Evolutionary conservation across 2,797 vertebrate species (phyloP), one percentile per base, ranked within the genome.

Genomic region (Holocentrus rufus): DNA sequence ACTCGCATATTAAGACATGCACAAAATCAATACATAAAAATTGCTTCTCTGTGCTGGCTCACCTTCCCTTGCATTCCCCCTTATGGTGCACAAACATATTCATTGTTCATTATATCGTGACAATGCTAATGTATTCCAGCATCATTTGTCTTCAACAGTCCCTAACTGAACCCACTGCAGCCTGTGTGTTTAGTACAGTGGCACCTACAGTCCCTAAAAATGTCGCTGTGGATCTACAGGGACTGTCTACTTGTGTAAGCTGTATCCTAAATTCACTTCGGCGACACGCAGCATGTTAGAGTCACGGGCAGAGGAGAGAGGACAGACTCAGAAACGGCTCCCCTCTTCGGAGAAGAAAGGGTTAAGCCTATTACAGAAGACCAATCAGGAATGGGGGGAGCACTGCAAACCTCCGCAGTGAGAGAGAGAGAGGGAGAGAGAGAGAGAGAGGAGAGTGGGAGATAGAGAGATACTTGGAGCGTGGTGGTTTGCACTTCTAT

Each of bases 401-500:
- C 95, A 95, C 96, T 95, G 96, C 96, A 97, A 97, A 96, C 95
- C 95, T 95, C 96, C 93, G 96, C 96, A 96, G 95, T 96, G 92
- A 95, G 92, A 94, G 93, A 93, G 93, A 95, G 95, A 92, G 93
- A 92, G 85, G 73, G 81, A 69, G 82, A 62, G 80, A 74, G 85
- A n/a, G 85, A 77, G 79, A 63, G 76, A 25, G 74, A 86, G 66
- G 72, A 64, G 94, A 95, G 89, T 72, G 69, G 94, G 94, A 95
- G 94, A 95, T 85, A 77, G 76, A 87, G 80, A 80, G 88, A 89
- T 87, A 91, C 62, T 75, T 77, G 53, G 81, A 92, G 87, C 86
- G 87, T 84, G 82, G 87, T 87, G 87, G 85, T 87, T 85, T 81
- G 78, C 83, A 81, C 87, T 89, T 76, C 75, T 57, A 76, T 83